Base-by-base conservation (phyloP, 2,888 invertebrate species). In the Caradrina kadenii region DNA sequence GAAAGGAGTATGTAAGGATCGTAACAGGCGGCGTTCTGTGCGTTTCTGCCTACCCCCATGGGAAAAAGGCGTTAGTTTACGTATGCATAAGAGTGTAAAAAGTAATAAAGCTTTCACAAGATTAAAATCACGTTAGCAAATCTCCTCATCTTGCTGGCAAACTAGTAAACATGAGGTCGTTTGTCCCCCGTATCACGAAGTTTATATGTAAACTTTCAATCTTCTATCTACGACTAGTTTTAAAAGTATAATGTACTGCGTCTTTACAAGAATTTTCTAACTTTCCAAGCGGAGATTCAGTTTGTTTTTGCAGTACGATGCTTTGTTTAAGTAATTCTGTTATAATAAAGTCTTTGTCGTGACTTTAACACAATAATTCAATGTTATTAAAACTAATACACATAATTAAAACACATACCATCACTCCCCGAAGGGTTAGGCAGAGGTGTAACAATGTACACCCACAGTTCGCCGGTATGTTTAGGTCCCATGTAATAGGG, bases 171-270 rank as follows among this genome's bases (percentile, higher is more conserved):
- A 74, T 19, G 49, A 5, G 21, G 42, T 8, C 17, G 55, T 50
- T 52, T 31, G 61, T 59, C 19, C 48, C 5, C 5, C 11, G 21
- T 58, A 54, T 52, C 60, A 67, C 21, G 22, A 78, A 79, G 58
- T 74, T 78, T 62, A 79, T 74, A 39, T 26, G 19, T 26, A 60
- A 74, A 78, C 69, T 78, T 78, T 66, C 59, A 73, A 73, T 77
- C 63, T 77, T 31, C 60, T 58, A 78, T 73, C 65, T 69, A 0
- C 26, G n/a, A 58, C 58, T 64, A 77, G 54, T 77, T 77, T 35
- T 73, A n/a, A 64, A 76, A 76, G 76, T 76, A 68, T 77, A 76
- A 77, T 65, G 50, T 64, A 21, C 39, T 39, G 45, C 10, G 50
- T 42, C 45, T 50, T 56, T 52, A 11, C 35, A 63, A 73, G 26